phyloP scores from a whole-genome alignment of 2,113 vertebrate genomes.

The Crotalus horridus region DNA sequence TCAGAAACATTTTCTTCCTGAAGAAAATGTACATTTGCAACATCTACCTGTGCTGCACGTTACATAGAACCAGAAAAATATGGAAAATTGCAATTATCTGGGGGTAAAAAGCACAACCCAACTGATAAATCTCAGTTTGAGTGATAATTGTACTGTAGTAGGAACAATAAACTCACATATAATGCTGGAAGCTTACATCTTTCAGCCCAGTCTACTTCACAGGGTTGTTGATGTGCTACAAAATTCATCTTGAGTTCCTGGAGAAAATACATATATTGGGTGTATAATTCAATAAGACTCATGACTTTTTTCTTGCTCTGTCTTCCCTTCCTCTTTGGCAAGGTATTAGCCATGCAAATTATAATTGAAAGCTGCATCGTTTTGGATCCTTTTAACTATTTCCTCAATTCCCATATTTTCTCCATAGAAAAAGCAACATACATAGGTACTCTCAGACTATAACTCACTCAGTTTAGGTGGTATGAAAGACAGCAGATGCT shows the following conservation, averaged over 20 bases:
- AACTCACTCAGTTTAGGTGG: not conserved
- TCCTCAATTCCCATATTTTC: not conserved
- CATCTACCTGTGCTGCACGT: not conserved
- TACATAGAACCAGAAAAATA: not conserved
- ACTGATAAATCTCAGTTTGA: not conserved
- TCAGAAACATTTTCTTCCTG: not conserved
- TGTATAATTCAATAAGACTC: not conserved
- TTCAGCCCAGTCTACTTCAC: not conserved
- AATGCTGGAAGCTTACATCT: not conserved
- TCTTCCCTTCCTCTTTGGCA: not conserved
- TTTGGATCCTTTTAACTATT: not conserved
- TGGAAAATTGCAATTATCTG: not conserved
- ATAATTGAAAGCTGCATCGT: not conserved
- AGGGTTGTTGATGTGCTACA: not conserved
- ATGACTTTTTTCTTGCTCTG: not conserved
- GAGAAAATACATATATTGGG: not conserved
- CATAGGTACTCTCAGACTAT: not conserved
- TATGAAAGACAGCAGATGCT: not conserved
- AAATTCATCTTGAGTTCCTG: not conserved
- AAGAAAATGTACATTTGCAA: not conserved
- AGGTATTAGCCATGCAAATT: not conserved
- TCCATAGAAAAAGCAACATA: not conserved
- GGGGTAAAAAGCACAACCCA: not conserved
- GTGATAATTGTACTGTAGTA: not conserved
- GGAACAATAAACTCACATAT: not conserved